Conservation (phyloP, 2,797 vertebrate species). For the Holocentrus rufus region DNA sequence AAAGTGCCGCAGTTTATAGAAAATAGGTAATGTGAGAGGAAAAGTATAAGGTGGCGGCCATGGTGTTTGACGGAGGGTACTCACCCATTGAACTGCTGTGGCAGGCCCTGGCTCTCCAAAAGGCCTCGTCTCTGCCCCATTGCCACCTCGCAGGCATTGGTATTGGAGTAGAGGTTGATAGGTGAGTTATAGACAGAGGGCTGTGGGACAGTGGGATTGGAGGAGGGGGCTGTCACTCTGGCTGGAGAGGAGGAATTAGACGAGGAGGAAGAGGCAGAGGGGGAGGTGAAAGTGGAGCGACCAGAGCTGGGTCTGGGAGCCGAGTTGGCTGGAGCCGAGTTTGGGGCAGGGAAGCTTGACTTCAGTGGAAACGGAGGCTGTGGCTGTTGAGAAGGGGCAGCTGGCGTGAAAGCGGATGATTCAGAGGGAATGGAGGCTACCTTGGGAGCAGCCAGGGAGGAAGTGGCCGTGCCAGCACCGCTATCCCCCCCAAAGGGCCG, state of each 20-base stretch:
- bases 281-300: constrained; percentile 74
- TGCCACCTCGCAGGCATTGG: constrained; percentile 87
- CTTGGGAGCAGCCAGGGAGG: constrained; percentile 78
- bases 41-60: background rate
- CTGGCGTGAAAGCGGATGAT: constrained; percentile 94
- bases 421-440: constrained; percentile 95
- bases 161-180: constrained; percentile 85
- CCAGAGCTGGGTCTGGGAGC: constrained; percentile 61
- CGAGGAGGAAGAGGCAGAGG: constrained; percentile 79
- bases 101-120: constrained; percentile 86
- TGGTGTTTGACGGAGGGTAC: constrained; percentile 66
- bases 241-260: constrained; percentile 81
- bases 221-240: constrained; percentile 82
- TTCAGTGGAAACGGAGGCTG: constrained; percentile 87
- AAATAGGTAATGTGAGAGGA: constrained; percentile 10
- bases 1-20: constrained; percentile 5
- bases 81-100: constrained; percentile 93
- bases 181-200: constrained; percentile 86
- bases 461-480: constrained; percentile 36
- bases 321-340: constrained; percentile 64
- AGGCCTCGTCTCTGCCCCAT: constrained; percentile 91
- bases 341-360: constrained; percentile 82
- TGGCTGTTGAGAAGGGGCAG: constrained; percentile 80
- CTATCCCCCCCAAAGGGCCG: constrained; percentile 89
- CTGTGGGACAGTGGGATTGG: constrained; percentile 87